Base-by-base conservation (phyloP, 2,113 vertebrate genomes). In the Noturus placidus region DNA sequence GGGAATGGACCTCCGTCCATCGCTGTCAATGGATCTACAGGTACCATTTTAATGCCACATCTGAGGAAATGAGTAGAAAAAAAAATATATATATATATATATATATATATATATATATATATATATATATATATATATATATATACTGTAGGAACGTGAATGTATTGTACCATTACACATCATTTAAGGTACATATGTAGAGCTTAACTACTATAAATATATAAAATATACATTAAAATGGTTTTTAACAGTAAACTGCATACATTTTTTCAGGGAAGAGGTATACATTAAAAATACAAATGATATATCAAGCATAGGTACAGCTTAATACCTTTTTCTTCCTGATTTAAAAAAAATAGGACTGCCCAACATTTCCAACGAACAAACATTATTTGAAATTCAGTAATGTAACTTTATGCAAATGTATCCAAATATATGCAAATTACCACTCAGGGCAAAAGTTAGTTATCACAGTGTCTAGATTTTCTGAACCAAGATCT, bases 11-110 rank as follows among this genome's bases (percentile, higher is more conserved):
- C 25, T 6, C 42, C 82, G 0, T 83, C 82, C 42, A 4, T 30
- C 17, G 22, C 82, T 83, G 42, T 83, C 42, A 67, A 50, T 83
- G 82, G 82, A 83, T 67, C 61, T 52, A 83, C 82, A 83, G 82
- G 82, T 83, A 83, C 22, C 57, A 27, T 63, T 42, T 25, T 38
- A 46, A 50, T 3, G 25, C 9, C 67, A 70, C 30, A 69, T 69
- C 65, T 69, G 14, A 33, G 65, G n/a, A 69, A 33, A 69, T 69
- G 63, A 69, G 63, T n/a, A 67, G 65, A 33, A 63, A 69, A 38
- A 38, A 72, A 38, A 38, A 9, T n/a, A n/a, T n/a, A n/a, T n/a
- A n/a, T n/a, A n/a, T n/a, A n/a, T n/a, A n/a, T n/a, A n/a, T n/a
- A n/a, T n/a, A n/a, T n/a, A n/a, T n/a, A n/a, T n/a, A n/a, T n/a